Evolutionary conservation across 1,140 invertebrate species (phyloP), one percentile per base, ranked within the genome.

Genomic region (Drosophila pallidifrons): DNA sequence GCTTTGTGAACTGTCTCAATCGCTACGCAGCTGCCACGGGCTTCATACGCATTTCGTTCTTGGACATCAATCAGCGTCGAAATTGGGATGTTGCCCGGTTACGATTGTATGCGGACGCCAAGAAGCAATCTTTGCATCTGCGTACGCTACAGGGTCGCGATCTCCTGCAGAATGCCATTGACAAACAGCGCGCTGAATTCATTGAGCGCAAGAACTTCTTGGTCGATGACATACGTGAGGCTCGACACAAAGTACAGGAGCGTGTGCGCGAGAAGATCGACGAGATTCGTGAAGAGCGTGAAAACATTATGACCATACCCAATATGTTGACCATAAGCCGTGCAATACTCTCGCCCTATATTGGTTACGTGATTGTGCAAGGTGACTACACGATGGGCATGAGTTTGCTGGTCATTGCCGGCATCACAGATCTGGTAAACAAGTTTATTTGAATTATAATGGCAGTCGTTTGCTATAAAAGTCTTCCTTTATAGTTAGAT

Each of bases 231-330:
- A 95, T 96, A 72, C 93, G 95, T 74, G 95, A 95, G 91, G 95
- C 95, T 3, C 95, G 94, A 82, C 93, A 94, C 47, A 95, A 95
- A 81, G 94, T 94, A 8, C 93, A 94, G 82, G 94, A 93, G 65
- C 93, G 93, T 59, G 93, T 95, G 32, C 94, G 94, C 54, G 95
- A 95, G 91, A 94, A 94, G 93, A 93, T 96, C 75, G 95, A 95
- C 81, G 94, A 95, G 93, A 94, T 95, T 25, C 81, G 85, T 5
- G 95, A 96, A 70, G 94, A 95, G 92, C 96, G 94, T 90, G 98
- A 99, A 94, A 98, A 98, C 93, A 96, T 99, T 66, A 96, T 96
- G 92, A 99, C 98, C 0, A 94, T 99, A 77, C 98, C 98, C 32
- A 99, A 99, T 93, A 93, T 98, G 35, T 92, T 99, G 47, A 99